phyloP scores from a whole-genome alignment of 2,797 vertebrate genomes.

The Hoplostethus atlanticus region DNA sequence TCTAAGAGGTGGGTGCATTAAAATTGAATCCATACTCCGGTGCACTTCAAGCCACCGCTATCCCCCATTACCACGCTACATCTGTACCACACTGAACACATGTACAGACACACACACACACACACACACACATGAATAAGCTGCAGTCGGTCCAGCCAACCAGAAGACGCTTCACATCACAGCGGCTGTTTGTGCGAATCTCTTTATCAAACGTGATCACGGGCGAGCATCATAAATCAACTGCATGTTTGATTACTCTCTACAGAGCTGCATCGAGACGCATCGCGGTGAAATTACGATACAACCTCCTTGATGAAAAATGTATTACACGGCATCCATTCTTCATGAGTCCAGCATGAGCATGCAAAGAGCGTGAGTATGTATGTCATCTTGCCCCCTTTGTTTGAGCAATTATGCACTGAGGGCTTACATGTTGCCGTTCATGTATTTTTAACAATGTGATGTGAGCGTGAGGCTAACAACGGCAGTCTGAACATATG shows the following conservation, averaged over 20 bases:
- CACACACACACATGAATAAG: constrained; percentile 22
- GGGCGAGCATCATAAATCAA: constrained; percentile 57
- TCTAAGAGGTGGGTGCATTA: constrained; percentile 31
- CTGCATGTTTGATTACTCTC: constrained; percentile 35
- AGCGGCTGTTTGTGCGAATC: constrained; percentile 42
- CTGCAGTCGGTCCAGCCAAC: constrained; percentile 21
- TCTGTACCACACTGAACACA: constrained; percentile 22
- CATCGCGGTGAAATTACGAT: constrained; percentile 53
- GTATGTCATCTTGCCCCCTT: constrained; percentile 22
- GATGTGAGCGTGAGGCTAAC: constrained; percentile 10
- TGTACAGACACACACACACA: not conserved
- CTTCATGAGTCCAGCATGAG: constrained; percentile 64
- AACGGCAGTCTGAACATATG: not conserved
- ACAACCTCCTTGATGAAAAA: constrained; percentile 68
- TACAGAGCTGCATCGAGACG: constrained; percentile 26
- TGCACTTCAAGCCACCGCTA: constrained; percentile 29
- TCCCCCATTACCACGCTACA: constrained; percentile 3
- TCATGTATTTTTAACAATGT: constrained; percentile 33
- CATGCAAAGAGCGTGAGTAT: constrained; percentile 26
- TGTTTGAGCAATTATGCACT: constrained; percentile 35
- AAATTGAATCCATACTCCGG: constrained; percentile 41
- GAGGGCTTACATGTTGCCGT: constrained; percentile 13
- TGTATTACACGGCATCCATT: constrained; percentile 65
- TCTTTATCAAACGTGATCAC: constrained; percentile 58
- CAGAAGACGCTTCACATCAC: constrained; percentile 38